Conservation (phyloP, 1,140 invertebrate genomes). For the Drosophila jambulina region DNA sequence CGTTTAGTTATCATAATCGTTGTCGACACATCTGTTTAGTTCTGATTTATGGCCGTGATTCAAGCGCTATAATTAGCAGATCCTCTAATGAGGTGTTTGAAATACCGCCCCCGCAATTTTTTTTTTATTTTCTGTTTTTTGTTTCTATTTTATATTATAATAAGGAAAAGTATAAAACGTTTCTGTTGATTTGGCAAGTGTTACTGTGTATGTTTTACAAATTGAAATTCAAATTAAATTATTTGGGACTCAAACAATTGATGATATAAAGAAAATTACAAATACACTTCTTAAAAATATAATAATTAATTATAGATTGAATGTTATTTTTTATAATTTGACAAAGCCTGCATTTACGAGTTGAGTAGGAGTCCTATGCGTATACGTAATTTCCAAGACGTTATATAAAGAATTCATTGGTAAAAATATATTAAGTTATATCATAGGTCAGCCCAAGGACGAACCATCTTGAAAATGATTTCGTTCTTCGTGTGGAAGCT, state of each 20-base stretch:
- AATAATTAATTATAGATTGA: too few species aligned
- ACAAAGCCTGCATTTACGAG: neutral
- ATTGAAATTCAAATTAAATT: too few species aligned
- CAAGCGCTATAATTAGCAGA: constrained; percentile 46
- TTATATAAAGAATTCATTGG: neutral
- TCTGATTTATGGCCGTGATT: constrained; percentile 68
- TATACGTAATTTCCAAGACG: too few species aligned
- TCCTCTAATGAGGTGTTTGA: constrained; percentile 44
- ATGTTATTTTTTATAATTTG: neutral
- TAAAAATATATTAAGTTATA: neutral
- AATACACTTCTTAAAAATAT: neutral
- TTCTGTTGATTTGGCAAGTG: too few species aligned
- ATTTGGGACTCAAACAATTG: too few species aligned
- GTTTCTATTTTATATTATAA: too few species aligned
- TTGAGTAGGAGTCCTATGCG: neutral
- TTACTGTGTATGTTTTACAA: too few species aligned
- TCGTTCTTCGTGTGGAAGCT: rapidly evolving
- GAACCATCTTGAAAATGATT: neutral
- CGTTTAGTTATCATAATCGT: constrained; percentile 33
- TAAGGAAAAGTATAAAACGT: too few species aligned
- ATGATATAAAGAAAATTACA: too few species aligned
- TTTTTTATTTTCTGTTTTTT: too few species aligned
- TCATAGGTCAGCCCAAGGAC: neutral
- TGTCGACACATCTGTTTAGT: constrained; percentile 47
- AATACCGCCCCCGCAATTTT: constrained; percentile 25